Conservation (phyloP, 2,797 vertebrate species). For the Anguilla marmorata region DNA sequence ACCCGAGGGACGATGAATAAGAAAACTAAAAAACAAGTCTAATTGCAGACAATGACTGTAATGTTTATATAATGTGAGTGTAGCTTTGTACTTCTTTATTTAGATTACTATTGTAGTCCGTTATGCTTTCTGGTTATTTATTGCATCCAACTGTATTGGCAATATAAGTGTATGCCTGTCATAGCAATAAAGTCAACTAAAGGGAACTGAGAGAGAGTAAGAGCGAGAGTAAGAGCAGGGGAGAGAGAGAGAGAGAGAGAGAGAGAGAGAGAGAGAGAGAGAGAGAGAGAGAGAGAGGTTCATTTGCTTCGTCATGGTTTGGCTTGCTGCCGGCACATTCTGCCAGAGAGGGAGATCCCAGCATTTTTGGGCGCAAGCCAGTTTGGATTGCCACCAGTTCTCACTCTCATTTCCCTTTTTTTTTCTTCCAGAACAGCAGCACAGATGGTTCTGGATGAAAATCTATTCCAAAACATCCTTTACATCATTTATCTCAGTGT, state of each 20-base stretch:
- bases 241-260: neutral
- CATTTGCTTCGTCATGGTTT: constrained; percentile 58
- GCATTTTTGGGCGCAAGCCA: constrained; percentile 62
- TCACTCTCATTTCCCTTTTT: constrained; percentile 37
- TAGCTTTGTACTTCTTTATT: neutral
- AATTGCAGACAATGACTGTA: neutral
- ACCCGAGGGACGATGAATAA: neutral
- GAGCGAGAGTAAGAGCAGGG: neutral
- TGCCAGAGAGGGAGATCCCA: constrained; percentile 65
- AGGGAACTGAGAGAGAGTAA: neutral
- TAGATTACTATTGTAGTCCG: neutral
- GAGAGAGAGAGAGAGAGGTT: neutral
- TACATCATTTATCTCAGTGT: neutral
- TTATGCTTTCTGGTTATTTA: neutral
- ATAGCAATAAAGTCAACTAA: neutral
- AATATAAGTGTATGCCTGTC: neutral
- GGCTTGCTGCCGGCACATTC: constrained; percentile 56
- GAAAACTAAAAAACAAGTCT: neutral
- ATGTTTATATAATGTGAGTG: neutral
- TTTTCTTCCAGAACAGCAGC: constrained; percentile 16
- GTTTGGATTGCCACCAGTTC: constrained; percentile 61
- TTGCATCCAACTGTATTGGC: neutral
- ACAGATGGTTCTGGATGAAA: constrained; percentile 3
- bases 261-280: constrained; percentile 30
- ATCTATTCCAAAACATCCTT: neutral